These are phyloP conservation scores for Diarsia dahlii DNA, from an alignment of 2,888 invertebrate species.

Conservation along the genomic window DNA sequence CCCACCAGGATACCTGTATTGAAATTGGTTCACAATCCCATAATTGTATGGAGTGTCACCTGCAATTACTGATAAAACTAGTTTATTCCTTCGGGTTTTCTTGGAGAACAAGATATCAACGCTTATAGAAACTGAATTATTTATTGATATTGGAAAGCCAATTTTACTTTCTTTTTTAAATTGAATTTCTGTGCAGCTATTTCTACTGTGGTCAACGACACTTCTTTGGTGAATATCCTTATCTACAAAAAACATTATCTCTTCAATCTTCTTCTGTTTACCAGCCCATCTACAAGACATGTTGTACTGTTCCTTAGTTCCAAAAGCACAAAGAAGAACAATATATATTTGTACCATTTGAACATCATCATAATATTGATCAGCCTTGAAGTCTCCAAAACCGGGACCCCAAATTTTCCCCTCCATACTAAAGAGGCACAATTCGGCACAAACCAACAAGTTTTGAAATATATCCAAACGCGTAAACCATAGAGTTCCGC, in stretches of 20 bases:
- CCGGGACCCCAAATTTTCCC: not conserved
- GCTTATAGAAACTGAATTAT: slow-evolving; percentile 36
- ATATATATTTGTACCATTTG: not conserved
- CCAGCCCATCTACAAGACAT: not conserved
- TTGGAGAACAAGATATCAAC: slow-evolving; percentile 47
- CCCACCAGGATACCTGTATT: slow-evolving; percentile 61
- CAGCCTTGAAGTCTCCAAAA: no score
- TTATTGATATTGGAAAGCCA: slow-evolving; percentile 36
- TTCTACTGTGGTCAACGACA: not conserved
- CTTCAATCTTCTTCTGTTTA: not conserved
- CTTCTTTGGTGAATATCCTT: not conserved
- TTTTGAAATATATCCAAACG: slow-evolving; percentile 59
- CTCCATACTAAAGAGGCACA: slow-evolving; percentile 15
- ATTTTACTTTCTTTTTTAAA: slow-evolving; percentile 8
- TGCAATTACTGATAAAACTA: slow-evolving; percentile 36
- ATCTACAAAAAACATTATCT: not conserved
- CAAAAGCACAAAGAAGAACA: not conserved
- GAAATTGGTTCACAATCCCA: slow-evolving; percentile 55
- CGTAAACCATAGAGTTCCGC: slow-evolving; percentile 59
- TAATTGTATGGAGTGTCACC: slow-evolving; percentile 56
- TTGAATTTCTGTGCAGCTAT: not conserved
- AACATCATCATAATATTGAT: not conserved
- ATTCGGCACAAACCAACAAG: slow-evolving; percentile 40
- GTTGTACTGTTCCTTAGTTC: not conserved
- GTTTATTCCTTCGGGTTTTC: slow-evolving; percentile 51